These are phyloP conservation scores for Gadopsis marmoratus DNA, from an alignment of 2,797 vertebrate species.

Conservation along the genomic window DNA sequence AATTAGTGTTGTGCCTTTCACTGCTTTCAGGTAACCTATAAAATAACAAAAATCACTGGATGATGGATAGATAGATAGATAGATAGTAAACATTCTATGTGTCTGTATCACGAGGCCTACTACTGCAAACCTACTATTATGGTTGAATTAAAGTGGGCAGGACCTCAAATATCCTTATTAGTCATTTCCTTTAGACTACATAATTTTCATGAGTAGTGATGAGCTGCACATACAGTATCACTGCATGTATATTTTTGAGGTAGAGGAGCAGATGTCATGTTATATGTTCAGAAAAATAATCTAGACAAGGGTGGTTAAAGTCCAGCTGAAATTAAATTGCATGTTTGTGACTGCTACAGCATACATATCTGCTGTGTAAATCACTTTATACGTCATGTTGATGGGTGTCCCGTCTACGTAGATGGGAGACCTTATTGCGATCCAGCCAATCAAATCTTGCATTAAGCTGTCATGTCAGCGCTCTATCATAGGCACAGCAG, in stretches of 20 bases:
- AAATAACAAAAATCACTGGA: background rate
- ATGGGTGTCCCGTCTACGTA: no score
- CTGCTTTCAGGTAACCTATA: slow-evolving; percentile 3
- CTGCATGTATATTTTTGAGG: background rate
- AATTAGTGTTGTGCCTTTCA: slow-evolving; percentile 18
- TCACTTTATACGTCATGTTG: background rate
- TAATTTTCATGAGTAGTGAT: background rate
- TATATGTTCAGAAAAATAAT: background rate
- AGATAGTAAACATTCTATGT: background rate
- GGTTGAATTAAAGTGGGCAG: background rate
- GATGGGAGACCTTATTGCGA: no score
- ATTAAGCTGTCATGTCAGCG: background rate
- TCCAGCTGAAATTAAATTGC: background rate
- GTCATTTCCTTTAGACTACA: background rate
- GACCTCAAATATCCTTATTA: background rate
- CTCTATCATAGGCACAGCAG: background rate
- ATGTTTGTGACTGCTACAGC: background rate
- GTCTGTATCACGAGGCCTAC: background rate
- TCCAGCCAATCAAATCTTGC: no score
- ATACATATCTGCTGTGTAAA: background rate
- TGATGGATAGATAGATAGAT: no score
- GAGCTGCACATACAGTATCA: background rate
- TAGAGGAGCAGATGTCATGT: background rate
- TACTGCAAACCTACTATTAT: no score
- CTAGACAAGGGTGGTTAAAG: background rate